Evolutionary conservation across 1,140 invertebrate species (phyloP), one percentile per base, ranked within the genome.

Genomic region (Drosophila pseudoobscura): DNA sequence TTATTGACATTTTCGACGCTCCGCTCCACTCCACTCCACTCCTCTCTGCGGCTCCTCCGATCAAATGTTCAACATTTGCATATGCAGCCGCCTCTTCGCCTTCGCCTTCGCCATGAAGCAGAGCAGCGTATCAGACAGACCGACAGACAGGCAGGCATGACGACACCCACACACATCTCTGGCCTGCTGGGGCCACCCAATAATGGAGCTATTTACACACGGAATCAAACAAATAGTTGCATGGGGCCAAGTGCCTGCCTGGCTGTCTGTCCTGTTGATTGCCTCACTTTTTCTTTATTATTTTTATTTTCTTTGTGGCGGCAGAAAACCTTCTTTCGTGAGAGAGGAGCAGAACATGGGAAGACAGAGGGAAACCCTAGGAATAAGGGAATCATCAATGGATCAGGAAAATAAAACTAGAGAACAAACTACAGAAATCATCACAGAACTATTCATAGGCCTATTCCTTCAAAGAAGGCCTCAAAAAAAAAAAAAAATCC

Each of bases 1-100:
- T 65, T 84, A 85, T 84, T 85, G 80, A 70, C 77, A 77, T 68
- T 74, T 63, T 63, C 54, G 11, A 11, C 2, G 22, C 41, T 13
- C 20, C 26, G 6, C 3, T 20, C 22, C 46, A 20, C 54, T 44
- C 22, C 46, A 20, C 54, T 44, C 22, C 46, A 9, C 4, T 13
- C 22, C 43, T 55, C 39, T 44, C 17, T 35, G 39, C 50, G 20
- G 29, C 31, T 26, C 26, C 2, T 41, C 7, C 17, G 46, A 7
- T 31, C 49, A 15, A 55, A 56, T 65, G 69, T 79, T 64, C 47
- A 77, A 73, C 54, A 83, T 71, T 69, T 84, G 76, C 77, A 58
- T 70, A 70, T 51, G 3, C 35, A 39, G 35, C 5, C 24, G 13
- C 31, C 31, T 9, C 8, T 9, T 11, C 2, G 15, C 45, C 8